Conservation (phyloP, 2,888 invertebrate genomes). For the Eristalinus sepulchralis region DNA sequence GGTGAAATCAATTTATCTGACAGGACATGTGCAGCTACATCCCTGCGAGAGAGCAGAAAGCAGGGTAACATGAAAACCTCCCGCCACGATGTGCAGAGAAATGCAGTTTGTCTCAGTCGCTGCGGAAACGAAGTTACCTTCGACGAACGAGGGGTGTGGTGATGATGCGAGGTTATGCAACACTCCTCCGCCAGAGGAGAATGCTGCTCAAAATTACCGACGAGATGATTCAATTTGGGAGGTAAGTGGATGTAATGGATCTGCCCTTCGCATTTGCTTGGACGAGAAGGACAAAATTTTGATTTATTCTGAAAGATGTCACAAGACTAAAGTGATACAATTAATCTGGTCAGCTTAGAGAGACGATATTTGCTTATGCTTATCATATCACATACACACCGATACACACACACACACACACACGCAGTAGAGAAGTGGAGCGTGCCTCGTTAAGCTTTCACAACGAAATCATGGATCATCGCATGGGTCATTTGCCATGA, state of each 20-base stretch:
- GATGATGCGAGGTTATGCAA: conserved; percentile 11
- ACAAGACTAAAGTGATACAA: neutral
- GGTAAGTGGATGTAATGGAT: neutral
- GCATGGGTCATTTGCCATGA: neutral
- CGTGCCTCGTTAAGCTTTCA: neutral
- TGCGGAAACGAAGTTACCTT: conserved; percentile 6
- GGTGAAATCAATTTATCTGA: conserved; percentile 32
- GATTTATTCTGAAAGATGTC: neutral
- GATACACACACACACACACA: no score
- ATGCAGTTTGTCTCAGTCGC: conserved; percentile 6
- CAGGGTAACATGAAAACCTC: neutral
- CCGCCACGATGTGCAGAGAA: neutral
- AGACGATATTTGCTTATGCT: neutral
- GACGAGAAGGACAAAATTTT: neutral
- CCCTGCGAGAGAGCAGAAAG: neutral
- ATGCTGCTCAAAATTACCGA: neutral
- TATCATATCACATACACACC: neutral
- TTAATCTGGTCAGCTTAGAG: neutral
- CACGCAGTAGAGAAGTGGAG: neutral
- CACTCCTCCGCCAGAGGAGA: neutral
- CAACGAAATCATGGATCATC: neutral
- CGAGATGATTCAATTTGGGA: conserved; percentile 10
- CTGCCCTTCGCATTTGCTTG: neutral
- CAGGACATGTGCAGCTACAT: neutral
- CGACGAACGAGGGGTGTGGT: neutral